These are phyloP conservation scores for Ganaspis sp. DNA, from an alignment of 1,140 invertebrate genomes.

Conservation along the genomic window DNA sequence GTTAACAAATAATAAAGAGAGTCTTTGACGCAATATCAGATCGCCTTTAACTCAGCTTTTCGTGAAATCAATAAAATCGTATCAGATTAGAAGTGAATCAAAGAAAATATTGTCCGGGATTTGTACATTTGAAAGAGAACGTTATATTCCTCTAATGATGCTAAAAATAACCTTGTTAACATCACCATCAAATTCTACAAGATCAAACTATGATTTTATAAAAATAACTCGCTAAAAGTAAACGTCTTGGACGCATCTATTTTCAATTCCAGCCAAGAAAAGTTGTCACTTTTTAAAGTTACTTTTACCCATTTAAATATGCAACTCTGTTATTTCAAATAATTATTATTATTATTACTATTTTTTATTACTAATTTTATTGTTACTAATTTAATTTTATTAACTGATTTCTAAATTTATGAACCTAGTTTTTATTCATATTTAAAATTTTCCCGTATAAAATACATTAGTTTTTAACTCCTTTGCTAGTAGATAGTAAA, in stretches of 20 bases:
- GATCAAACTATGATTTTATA: neutral
- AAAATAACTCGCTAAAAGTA: neutral
- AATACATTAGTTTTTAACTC: too few relatives aligned
- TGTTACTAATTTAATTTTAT: too few relatives aligned
- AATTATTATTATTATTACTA: too few relatives aligned
- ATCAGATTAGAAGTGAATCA: neutral
- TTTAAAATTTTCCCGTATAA: too few relatives aligned
- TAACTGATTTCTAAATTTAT: too few relatives aligned
- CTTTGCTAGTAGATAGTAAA: too few relatives aligned
- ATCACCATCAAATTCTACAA: slow-evolving; percentile 1
- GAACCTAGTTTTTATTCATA: too few relatives aligned
- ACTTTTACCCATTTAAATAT: neutral
- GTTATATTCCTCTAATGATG: neutral
- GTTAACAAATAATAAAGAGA: too few relatives aligned
- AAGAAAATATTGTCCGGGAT: neutral
- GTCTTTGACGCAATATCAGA: too few relatives aligned
- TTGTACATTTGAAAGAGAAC: neutral
- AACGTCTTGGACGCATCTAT: neutral
- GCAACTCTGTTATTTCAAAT: too few relatives aligned
- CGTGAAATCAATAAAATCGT: neutral
- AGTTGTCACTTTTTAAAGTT: neutral
- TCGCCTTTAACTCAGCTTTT: too few relatives aligned
- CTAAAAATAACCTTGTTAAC: neutral
- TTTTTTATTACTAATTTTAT: too few relatives aligned
- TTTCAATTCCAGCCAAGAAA: neutral